Evolutionary conservation across 2,113 vertebrate species (phyloP).

Genomic region (Pachycephala philippinensis): DNA sequence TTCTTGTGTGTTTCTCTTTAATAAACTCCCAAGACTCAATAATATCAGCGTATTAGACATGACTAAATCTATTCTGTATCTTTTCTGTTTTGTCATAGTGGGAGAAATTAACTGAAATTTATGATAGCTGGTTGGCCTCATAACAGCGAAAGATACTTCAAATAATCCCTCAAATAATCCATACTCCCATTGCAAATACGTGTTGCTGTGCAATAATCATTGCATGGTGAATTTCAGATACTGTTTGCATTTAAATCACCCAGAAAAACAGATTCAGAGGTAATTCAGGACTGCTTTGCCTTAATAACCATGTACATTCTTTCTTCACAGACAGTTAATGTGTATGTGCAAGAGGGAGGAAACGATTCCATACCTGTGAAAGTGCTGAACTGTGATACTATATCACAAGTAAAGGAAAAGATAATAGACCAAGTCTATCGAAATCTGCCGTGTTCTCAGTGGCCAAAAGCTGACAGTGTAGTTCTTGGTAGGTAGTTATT

Average conservation of each 20-base stretch:
- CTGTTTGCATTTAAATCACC: background rate
- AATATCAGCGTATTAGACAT: background rate
- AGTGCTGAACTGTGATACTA: slow-evolving; percentile 94
- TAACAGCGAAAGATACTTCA: background rate
- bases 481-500: slow-evolving; percentile 82
- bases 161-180: background rate
- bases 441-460: slow-evolving; percentile 87
- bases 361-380: slow-evolving; percentile 86
- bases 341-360: slow-evolving; percentile 90
- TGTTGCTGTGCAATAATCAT: background rate
- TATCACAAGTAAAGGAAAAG: slow-evolving; percentile 97
- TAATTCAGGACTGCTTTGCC: background rate
- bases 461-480: slow-evolving; percentile 88
- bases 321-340: slow-evolving; percentile 85
- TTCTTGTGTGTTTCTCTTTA: background rate
- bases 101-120: background rate
- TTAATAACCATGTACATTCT: background rate
- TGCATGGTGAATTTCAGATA: background rate
- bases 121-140: background rate
- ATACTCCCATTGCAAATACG: background rate
- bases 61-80: background rate
- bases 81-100: background rate
- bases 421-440: slow-evolving; percentile 96
- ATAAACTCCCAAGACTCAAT: background rate
- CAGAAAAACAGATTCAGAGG: background rate